Evolutionary conservation across 2,113 vertebrate genomes (phyloP).

Genomic region (Rhea pennata): DNA sequence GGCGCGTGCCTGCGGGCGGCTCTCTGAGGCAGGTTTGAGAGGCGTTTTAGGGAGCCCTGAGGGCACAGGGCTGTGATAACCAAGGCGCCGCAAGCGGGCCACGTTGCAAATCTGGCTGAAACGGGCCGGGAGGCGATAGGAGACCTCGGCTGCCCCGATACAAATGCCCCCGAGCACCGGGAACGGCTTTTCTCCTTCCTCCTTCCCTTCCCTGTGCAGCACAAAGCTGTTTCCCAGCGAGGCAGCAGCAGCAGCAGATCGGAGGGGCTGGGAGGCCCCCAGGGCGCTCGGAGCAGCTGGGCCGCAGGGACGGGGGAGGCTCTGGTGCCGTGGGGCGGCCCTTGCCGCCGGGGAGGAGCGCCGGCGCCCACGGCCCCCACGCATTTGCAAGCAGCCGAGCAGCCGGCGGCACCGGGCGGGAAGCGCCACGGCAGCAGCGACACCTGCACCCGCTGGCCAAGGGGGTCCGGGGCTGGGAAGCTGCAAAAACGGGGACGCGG

Average conservation of each 20-base stretch:
- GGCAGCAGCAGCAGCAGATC: not conserved
- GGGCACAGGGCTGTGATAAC: not conserved
- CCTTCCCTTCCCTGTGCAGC: not conserved
- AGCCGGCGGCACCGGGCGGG: not conserved
- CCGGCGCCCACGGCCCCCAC: not conserved
- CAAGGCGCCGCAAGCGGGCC: not conserved
- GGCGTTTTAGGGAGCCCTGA: not conserved
- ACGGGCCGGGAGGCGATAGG: not conserved
- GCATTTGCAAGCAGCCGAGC: constrained; percentile 47
- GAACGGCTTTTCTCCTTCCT: not conserved
- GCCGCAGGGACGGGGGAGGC: not conserved
- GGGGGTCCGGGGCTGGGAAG: not conserved
- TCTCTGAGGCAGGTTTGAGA: not conserved
- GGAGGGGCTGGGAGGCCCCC: not conserved
- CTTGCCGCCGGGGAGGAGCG: constrained; percentile 6
- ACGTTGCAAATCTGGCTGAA: not conserved
- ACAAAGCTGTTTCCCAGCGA: not conserved
- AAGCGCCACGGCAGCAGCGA: not conserved
- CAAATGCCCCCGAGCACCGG: not conserved
- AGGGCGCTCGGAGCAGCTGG: not conserved
- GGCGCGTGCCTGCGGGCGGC: not conserved
- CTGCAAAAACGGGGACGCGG: not conserved
- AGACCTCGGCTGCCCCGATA: not conserved
- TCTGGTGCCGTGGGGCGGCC: not conserved
- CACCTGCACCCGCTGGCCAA: not conserved